phyloP scores from a whole-genome alignment of 2,888 invertebrate species.

The Metellina segmentata region DNA sequence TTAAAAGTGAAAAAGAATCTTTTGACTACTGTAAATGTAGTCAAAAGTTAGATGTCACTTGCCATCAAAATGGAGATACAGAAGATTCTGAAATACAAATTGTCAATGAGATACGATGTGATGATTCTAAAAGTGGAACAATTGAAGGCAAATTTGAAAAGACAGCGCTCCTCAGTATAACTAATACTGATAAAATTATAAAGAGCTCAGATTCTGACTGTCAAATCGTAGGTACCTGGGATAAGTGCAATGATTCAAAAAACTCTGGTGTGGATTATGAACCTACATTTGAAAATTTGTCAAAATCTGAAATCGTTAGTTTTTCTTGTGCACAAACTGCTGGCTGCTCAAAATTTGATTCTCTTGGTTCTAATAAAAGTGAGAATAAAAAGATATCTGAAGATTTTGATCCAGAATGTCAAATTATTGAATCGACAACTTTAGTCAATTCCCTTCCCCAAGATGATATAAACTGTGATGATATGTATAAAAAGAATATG shows the following conservation, averaged over 20 bases:
- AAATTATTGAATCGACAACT: too few relatives aligned
- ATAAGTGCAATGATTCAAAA: not conserved
- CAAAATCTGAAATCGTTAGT: not conserved
- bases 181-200: not conserved
- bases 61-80: not conserved
- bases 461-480: too few relatives aligned
- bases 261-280: not conserved
- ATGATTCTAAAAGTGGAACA: not conserved
- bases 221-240: not conserved
- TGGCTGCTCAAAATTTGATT: not conserved
- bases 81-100: too few relatives aligned
- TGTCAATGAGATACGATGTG: too few relatives aligned
- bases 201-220: not conserved
- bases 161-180: not conserved
- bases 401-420: not conserved
- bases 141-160: slow-evolving; percentile 2
- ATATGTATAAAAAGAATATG: too few relatives aligned
- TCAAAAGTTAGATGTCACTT: too few relatives aligned
- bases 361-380: not conserved
- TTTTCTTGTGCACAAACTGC: not conserved
- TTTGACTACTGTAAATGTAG: not conserved
- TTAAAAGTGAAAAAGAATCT: not conserved
- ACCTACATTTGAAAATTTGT: not conserved
- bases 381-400: not conserved
- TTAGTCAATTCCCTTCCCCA: too few relatives aligned